Evolutionary conservation across 2,113 vertebrate genomes (phyloP).

Genomic region (Chloroceryle aenea): DNA sequence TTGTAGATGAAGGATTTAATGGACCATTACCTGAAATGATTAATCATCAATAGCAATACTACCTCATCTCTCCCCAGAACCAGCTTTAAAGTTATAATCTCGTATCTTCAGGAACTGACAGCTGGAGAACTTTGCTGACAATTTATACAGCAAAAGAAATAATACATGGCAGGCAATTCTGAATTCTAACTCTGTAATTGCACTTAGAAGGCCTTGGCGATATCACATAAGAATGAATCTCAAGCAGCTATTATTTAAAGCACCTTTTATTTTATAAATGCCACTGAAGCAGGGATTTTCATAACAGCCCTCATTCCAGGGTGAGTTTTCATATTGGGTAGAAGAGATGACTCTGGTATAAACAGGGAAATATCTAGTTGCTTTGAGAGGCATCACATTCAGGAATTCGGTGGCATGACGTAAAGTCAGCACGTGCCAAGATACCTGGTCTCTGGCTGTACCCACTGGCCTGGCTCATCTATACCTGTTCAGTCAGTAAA

Average conservation of each 20-base stretch:
- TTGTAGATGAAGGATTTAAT: not conserved
- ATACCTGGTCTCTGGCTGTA: not conserved
- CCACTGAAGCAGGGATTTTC: not conserved
- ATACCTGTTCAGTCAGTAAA: not conserved
- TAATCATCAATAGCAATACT: not conserved
- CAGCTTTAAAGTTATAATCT: not conserved
- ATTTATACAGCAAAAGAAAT: not conserved
- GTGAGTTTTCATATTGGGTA: not conserved
- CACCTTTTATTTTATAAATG: slow-evolving; percentile 26
- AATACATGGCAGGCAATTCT: not conserved
- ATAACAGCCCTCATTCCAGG: not conserved
- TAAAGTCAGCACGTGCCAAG: not conserved
- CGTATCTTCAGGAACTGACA: not conserved
- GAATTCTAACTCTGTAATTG: not conserved
- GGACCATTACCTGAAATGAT: not conserved
- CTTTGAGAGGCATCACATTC: not conserved
- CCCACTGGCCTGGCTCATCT: not conserved
- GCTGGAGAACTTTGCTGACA: not conserved
- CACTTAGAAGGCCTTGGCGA: not conserved
- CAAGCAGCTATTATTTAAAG: slow-evolving; percentile 34
- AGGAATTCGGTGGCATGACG: not conserved
- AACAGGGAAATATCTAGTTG: not conserved
- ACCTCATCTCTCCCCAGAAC: not conserved
- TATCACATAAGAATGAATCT: not conserved
- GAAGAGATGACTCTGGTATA: not conserved